Evolutionary conservation across 2,888 invertebrate species (phyloP), one percentile per base, ranked within the genome.

Genomic region (Minunthozetes semirufus): DNA sequence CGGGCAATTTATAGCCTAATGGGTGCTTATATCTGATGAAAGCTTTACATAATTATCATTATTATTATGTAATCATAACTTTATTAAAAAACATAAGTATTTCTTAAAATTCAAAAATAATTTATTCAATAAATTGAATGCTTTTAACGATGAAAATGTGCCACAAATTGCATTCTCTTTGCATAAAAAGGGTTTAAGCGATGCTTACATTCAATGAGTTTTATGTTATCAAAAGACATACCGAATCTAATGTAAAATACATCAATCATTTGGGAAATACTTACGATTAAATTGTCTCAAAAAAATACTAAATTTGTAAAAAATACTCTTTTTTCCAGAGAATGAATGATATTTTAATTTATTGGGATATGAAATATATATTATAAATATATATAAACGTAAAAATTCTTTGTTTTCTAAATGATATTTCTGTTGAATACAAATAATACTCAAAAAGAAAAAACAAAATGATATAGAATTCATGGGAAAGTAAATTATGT

Each of bases 211-310:
- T 33, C 15, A 68, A 42, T 68, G 22, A 68, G 11, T 42, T 66
- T 68, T 68, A 68, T 68, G 42, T 68, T 33, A 17, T 68, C 68
- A 63, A n/a, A 33, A 15, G 56, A 25, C 25, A 56, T 56, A 50
- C 42, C 13, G 42, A 42, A 42, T 42, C 42, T 42, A 42, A 42
- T 53, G 53, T 42, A 56, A 11, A 29, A 66, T 19, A 66, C 66
- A 66, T 66, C 66, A 66, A 38, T 66, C 42, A 63, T 63, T 63
- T 11, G 19, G 22, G 15, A 59, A 59, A 66, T n/a, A 13, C 66
- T 66, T 66, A 66, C 22, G 42, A 66, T 38, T 66, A 29, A 5
- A 42, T 66, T 66, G 22, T 66, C 66, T 66, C 11, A 29, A 22
- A 66, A 66, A 63, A 66, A 27, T 1, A 13, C 27, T n/a, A 19